A percentile compares a stretch with the other conserved stretches of the same genome.
phyloP scores from a whole-genome alignment of 2,888 invertebrate genomes.

The Drosophila aldrichi region DNA sequence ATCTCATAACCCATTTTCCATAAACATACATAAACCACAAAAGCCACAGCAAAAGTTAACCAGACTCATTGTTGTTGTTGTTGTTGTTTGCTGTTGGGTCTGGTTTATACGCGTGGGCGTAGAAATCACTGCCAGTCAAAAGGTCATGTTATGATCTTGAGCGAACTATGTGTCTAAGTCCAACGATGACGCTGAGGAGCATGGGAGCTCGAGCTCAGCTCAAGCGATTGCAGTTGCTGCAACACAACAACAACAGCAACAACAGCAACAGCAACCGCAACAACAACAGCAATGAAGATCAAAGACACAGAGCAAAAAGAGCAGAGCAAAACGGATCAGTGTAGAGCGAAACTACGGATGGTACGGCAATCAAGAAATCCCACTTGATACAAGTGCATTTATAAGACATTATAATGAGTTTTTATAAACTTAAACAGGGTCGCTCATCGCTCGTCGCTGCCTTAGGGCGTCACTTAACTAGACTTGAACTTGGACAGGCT shows the following conservation, averaged over 20 bases:
- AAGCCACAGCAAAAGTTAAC: conserved; percentile 57
- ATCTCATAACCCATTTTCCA: conserved; percentile 82
- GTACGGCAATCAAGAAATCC: conserved; percentile 73
- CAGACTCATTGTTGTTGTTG: conserved; percentile 52
- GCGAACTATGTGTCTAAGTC: conserved; percentile 79
- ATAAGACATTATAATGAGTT: conserved; percentile 82
- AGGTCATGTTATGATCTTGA: conserved; percentile 83
- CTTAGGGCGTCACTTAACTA: conserved; percentile 79
- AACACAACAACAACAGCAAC: conserved; percentile 24
- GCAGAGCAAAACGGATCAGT: conserved; percentile 51
- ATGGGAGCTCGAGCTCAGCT: conserved; percentile 63
- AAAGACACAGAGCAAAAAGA: conserved; percentile 48
- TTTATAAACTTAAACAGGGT: conserved; percentile 82
- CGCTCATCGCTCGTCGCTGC: conserved; percentile 51
- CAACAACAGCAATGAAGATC: conserved; percentile 27
- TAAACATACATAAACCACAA: conserved; percentile 80
- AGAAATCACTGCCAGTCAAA: conserved; percentile 83
- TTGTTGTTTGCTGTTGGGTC: conserved; percentile 65
- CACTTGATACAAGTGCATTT: conserved; percentile 82
- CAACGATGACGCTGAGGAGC: conserved; percentile 65
- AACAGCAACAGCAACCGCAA: conserved; percentile 27
- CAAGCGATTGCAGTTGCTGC: conserved; percentile 32
- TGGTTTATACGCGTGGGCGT: conserved; percentile 82
- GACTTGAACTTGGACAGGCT: conserved; percentile 63
- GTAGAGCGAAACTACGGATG: conserved; percentile 29